These are phyloP conservation scores for Brachycybe producta DNA, from an alignment of 2,888 invertebrate species.

Conservation along the genomic window DNA sequence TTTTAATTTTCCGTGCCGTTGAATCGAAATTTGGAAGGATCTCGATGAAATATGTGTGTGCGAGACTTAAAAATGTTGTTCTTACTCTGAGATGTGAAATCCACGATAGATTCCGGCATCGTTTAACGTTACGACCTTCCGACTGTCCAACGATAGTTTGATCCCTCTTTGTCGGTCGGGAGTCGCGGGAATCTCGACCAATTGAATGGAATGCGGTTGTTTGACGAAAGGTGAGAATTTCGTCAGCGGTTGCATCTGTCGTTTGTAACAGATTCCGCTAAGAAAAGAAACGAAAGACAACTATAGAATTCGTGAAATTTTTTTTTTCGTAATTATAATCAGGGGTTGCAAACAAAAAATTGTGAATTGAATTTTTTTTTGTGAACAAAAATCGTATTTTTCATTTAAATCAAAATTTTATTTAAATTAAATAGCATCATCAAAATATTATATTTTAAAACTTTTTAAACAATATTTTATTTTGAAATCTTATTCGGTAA, in stretches of 20 bases:
- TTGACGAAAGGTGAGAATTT: constrained; percentile 32
- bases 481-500: too few relatives aligned
- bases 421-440: constrained; percentile 1
- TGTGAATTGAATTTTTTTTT: too few relatives aligned
- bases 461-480: not conserved
- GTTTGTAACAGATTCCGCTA: constrained; percentile 63
- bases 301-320: too few relatives aligned
- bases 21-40: too few relatives aligned
- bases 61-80: too few relatives aligned
- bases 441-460: not conserved
- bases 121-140: constrained; percentile 35
- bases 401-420: too few relatives aligned
- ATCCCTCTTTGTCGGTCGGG: constrained; percentile 42
- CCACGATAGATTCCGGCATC: constrained; percentile 40
- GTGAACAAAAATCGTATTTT: too few relatives aligned
- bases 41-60: too few relatives aligned
- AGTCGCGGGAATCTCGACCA: constrained; percentile 62
- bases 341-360: too few relatives aligned
- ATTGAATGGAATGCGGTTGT: constrained; percentile 65
- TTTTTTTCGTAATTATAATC: too few relatives aligned
- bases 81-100: constrained; percentile 47
- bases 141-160: constrained; percentile 46
- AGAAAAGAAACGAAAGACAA: too few relatives aligned
- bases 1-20: too few relatives aligned
- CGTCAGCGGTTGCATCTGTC: constrained; percentile 50